These are phyloP conservation scores for Spicauda simplicius DNA, from an alignment of 2,888 invertebrate species.

Conservation along the genomic window DNA sequence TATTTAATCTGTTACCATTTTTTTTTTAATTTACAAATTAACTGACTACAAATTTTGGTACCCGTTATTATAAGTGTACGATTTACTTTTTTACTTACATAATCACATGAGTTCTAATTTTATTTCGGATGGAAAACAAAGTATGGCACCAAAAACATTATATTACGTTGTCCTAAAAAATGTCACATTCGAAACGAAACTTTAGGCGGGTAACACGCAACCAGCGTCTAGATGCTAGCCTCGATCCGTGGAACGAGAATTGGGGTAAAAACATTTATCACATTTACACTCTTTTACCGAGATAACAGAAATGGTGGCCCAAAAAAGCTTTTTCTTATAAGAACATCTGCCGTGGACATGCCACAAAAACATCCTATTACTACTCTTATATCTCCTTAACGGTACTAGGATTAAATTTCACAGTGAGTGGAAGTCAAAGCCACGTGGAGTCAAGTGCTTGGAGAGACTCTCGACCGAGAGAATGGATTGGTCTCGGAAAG, in stretches of 20 bases:
- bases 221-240: constrained; percentile 16
- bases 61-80: no score
- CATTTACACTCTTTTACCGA: constrained; percentile 18
- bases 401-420: constrained; percentile 25
- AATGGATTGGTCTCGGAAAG: constrained; percentile 39
- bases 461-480: constrained; percentile 23
- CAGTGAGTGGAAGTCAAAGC: constrained; percentile 11
- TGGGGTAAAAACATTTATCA: constrained; percentile 34
- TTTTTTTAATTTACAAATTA: no score
- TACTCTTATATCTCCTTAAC: constrained; percentile 4
- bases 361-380: constrained; percentile 31
- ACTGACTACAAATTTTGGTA: no score
- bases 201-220: constrained; percentile 19
- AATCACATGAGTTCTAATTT: no score
- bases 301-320: constrained; percentile 20
- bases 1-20: no score
- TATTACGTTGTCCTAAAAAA: constrained; percentile 9
- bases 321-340: constrained; percentile 25
- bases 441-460: constrained; percentile 5
- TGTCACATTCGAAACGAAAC: constrained; percentile 12
- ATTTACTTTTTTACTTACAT: no score
- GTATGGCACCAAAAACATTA: background rate
- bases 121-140: background rate
- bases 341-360: constrained; percentile 23
- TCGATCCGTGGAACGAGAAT: constrained; percentile 15